Evolutionary conservation across 2,888 invertebrate species (phyloP), one percentile per base, ranked within the genome.

Genomic region (Agrilus mali): DNA sequence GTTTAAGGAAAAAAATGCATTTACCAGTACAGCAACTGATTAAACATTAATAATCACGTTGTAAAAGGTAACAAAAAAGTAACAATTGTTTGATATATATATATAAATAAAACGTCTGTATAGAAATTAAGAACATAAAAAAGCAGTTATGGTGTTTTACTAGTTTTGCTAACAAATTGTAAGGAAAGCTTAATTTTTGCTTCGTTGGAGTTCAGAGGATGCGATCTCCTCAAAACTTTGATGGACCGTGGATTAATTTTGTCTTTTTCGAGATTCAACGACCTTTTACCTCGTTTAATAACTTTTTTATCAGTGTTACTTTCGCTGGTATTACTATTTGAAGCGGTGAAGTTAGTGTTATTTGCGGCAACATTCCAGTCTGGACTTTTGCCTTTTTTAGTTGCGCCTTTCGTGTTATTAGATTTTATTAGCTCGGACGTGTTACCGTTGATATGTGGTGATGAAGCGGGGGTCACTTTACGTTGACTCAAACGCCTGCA

Each of bases 191-290:
- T 55, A 39, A 51, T 45, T 27, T 47, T 42, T 27, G 47, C 38
- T 12, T 52, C 52, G n/a, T 44, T 43, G 13, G 52, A 40, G 40
- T 44, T 47, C 42, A 53, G 50, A 7, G 51, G 40, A 16, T 52
- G 50, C 20, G 57, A 57, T 16, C 65, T 56, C 10, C 64, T 52
- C 33, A 65, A 47, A 34, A 65, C 60, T 55, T 66, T 66, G 36
- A 65, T 60, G 40, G 63, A 63, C 38, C 61, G 59, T 6, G 63
- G 59, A 48, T 55, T 61, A 42, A 52, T 45, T 53, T 63, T 59
- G 47, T 65, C 61, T 51, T 62, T 64, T 35, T 66, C 65, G 36
- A 60, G 50, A 42, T 54, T 56, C 13, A 66, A 52, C 6, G 64
- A 55, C 42, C 65, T 52, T 52, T 66, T 66, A 38, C 58, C 59